A percentile compares a stretch with the other conserved stretches of the same genome.
These are phyloP conservation scores for Criorhina ranunculi DNA, from an alignment of 2,888 invertebrate genomes.

Conservation along the genomic window DNA sequence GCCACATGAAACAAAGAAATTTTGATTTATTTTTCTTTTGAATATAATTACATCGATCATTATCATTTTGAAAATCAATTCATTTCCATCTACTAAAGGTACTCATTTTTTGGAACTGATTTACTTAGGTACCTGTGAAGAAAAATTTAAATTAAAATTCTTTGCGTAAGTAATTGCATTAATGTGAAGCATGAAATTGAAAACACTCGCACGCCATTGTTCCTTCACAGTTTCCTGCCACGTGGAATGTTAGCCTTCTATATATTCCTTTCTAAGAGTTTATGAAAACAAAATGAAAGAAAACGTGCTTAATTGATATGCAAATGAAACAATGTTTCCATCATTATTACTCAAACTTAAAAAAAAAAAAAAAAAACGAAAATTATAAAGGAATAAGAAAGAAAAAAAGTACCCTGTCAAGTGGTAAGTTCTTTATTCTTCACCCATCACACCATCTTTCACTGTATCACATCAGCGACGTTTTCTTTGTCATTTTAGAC, in stretches of 20 bases:
- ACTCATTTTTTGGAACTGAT: neutral
- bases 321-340: conserved; percentile 47
- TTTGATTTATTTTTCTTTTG: too few species aligned
- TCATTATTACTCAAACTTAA: conserved; percentile 45
- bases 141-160: neutral
- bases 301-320: conserved; percentile 61
- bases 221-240: conserved; percentile 11
- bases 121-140: neutral
- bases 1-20: too few species aligned
- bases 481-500: conserved; percentile 60
- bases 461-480: conserved; percentile 9
- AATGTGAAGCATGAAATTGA: neutral
- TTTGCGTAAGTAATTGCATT: neutral
- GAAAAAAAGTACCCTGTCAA: conserved; percentile 36
- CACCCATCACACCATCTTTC: conserved; percentile 27
- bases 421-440: conserved; percentile 36
- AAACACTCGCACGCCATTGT: neutral
- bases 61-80: too few species aligned
- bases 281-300: conserved; percentile 19
- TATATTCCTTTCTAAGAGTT: conserved; percentile 2
- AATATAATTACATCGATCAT: too few species aligned
- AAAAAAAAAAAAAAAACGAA: neutral
- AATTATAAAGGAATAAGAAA: conserved; percentile 5
- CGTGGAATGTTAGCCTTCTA: neutral
- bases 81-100: neutral